These are phyloP conservation scores for Pseudococcus longispinus DNA, from an alignment of 2,888 invertebrate genomes.

Conservation along the genomic window DNA sequence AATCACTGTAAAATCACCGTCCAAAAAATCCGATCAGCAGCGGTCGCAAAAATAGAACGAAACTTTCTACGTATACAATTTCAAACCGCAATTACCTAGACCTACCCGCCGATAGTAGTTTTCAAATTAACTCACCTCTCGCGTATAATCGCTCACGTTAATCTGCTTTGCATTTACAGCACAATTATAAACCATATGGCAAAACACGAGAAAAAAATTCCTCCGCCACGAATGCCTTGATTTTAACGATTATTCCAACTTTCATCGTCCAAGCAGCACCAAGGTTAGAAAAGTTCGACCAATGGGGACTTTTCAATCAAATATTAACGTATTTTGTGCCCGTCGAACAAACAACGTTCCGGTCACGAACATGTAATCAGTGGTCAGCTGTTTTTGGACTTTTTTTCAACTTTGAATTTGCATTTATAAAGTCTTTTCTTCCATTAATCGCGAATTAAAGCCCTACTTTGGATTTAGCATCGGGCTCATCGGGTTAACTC, in stretches of 20 bases:
- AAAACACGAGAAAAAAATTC: neutral
- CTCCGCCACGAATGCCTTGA: neutral
- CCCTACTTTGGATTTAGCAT: neutral
- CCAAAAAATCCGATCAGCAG: neutral
- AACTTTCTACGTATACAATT: slow-evolving; percentile 24
- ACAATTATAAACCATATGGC: neutral
- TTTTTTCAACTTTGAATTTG: no score
- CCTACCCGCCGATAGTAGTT: neutral
- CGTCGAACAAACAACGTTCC: neutral
- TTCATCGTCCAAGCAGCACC: neutral
- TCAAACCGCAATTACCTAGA: neutral
- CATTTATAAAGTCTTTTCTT: no score
- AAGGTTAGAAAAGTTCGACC: neutral
- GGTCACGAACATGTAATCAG: slow-evolving; percentile 4
- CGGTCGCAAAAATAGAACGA: slow-evolving; percentile 32
- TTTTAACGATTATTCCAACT: slow-evolving; percentile 36
- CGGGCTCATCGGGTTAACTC: neutral
- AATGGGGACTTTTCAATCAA: neutral
- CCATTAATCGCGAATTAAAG: neutral
- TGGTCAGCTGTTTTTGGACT: neutral
- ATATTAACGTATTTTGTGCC: neutral
- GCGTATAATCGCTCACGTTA: slow-evolving; percentile 3
- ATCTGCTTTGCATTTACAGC: neutral
- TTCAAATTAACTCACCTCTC: slow-evolving; percentile 25
- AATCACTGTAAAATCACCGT: neutral